Percentiles rank a stretch among this genome's conserved stretches.
These are phyloP conservation scores for Drosophila orena DNA, from an alignment of 1,140 invertebrate genomes.

Conservation along the genomic window DNA sequence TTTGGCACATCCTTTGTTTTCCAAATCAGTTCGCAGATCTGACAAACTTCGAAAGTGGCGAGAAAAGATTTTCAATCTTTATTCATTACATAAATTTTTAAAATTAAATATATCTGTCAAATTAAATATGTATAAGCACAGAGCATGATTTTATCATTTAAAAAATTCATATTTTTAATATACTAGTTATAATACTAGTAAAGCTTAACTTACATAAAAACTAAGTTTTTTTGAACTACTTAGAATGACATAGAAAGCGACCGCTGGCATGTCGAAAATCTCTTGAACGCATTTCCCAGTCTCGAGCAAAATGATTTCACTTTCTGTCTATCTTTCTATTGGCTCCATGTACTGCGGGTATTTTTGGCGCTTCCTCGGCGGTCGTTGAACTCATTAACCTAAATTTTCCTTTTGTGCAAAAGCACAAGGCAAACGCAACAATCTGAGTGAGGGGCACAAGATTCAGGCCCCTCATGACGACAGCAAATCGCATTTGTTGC, in stretches of 20 bases:
- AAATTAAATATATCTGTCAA: too few relatives aligned
- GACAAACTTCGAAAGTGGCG: too few relatives aligned
- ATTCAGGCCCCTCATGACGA: conserved; percentile 6
- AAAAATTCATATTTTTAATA: too few relatives aligned
- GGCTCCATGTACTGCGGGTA: conserved; percentile 32
- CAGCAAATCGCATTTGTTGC: conserved; percentile 21
- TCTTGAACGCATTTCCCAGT: background rate
- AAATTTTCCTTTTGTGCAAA: conserved; percentile 67
- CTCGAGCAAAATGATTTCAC: conserved; percentile 44
- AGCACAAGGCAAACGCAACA: conserved; percentile 46
- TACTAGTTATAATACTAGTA: too few relatives aligned
- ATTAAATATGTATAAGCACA: too few relatives aligned
- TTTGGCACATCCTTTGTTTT: background rate
- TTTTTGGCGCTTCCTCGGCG: conserved; percentile 64
- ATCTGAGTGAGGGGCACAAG: background rate
- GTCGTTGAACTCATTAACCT: conserved; percentile 80
- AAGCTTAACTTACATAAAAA: too few relatives aligned
- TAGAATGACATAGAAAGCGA: too few relatives aligned
- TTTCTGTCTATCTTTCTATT: conserved; percentile 65
- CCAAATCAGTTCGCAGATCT: too few relatives aligned
- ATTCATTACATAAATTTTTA: too few relatives aligned
- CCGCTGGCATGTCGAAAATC: background rate
- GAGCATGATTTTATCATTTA: too few relatives aligned
- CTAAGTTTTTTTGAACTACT: background rate
- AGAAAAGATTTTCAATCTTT: too few relatives aligned